Base-by-base conservation (phyloP, 2,113 vertebrate species). In the Bagarius yarrelli region DNA sequence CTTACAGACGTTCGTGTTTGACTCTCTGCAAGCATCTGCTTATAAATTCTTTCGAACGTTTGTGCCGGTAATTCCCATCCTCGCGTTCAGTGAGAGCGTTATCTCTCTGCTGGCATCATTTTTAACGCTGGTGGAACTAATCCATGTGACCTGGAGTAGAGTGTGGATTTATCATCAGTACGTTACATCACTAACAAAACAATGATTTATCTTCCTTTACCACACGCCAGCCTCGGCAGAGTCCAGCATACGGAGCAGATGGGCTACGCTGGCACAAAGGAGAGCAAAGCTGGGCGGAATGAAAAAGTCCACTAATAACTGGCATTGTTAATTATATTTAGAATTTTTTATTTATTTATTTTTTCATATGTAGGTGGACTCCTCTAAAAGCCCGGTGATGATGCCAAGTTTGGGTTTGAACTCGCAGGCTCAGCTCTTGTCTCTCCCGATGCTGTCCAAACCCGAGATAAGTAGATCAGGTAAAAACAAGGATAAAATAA, bases 391-490 rank as follows among this genome's bases (percentile, higher is more conserved):
- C 80, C 71, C 78, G 6, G 27, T 60, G 61, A 72, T 16, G 40
- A 83, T 69, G 14, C 81, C 55, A 5, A 79, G 73, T 19, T 81
- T 82, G 61, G 74, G 80, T 81, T 83, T 56, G 18, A 69, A 81
- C 72, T 82, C 84, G 8, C 85, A 78, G 82, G 83, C 79, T 81
- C 80, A 23, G 76, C 71, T 34, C 79, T 56, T 88, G 80, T 82
- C 87, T 50, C 84, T 77, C n/a, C 57, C 83, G 13, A 75, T 87
- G 53, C 79, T 90, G 30, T 81, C 87, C 52, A 81, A 83, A 70
- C 78, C 79, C 44, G 88, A 87, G 80, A 85, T 86, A 53, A 90
- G 85, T 67, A 85, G 84, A 81, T 30, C 83, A 87, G 92, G 93
- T 94, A 89, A 88, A 86, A 32, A 32, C 59, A 63, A 19, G 57